Conservation (phyloP, 2,113 vertebrate species). For the Nothoprocta pentlandii region DNA sequence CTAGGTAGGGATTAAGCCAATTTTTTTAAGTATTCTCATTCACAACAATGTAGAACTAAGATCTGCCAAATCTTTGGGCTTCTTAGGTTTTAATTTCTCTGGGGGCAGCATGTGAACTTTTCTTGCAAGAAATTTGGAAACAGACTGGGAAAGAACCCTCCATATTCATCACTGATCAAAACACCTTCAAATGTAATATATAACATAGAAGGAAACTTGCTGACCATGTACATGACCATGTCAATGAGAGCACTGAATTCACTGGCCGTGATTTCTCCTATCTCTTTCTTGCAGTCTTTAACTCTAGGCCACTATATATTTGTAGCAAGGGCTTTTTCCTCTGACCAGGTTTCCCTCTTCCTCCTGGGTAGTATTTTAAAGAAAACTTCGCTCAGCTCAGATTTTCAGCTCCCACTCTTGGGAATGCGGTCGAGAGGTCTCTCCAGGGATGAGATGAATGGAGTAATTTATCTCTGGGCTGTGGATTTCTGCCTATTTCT, state of each 20-base stretch:
- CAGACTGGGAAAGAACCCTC: background rate
- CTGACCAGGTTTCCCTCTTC: background rate
- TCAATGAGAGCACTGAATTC: too few species aligned
- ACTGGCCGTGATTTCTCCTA: background rate
- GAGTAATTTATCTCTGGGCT: background rate
- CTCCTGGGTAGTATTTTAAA: background rate
- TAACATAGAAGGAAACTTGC: background rate
- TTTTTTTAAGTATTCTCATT: background rate
- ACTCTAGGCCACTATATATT: background rate
- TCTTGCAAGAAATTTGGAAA: background rate
- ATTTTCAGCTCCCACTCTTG: background rate
- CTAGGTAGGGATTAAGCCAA: background rate
- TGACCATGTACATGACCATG: too few species aligned
- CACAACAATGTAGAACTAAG: background rate
- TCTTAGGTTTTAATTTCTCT: constrained; percentile 43
- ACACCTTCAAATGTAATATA: background rate
- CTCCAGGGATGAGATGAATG: background rate
- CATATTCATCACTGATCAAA: background rate
- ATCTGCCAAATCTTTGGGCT: background rate
- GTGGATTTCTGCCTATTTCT: background rate
- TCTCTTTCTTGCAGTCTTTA: background rate
- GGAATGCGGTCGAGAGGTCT: background rate
- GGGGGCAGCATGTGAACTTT: constrained; percentile 35
- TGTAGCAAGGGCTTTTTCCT: background rate
- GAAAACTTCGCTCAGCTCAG: background rate